Base-by-base conservation (phyloP, 2,113 vertebrate genomes). In the Cranoglanis bouderius region DNA sequence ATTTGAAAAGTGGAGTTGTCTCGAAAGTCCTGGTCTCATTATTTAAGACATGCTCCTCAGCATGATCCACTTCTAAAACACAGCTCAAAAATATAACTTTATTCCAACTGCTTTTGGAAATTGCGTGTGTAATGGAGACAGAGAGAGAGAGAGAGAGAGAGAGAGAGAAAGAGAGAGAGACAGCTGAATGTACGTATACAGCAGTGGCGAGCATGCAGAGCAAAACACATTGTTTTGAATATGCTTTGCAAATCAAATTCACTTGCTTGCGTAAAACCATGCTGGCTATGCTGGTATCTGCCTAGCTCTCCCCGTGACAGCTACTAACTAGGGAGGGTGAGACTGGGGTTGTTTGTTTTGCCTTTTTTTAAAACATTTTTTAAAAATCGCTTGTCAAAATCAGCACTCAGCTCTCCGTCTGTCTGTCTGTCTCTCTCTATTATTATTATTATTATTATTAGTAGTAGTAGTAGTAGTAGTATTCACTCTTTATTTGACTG, bases 161-260 rank as follows among this genome's bases (percentile, higher is more conserved):
- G 74, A 78, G 35, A 78, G 29, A 53, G 78, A 55, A n/a, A 78
- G 75, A 78, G 12, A 14, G 74, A 78, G 35, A 78, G 29, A 53
- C 49, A 55, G 2, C 2, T 14, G 16, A 53, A 19, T 18, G 14
- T 8, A 51, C 7, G 4, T 53, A 8, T 53, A 55, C 49, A 55
- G 49, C n/a, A 81, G 49, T n/a, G 29, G 46, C 51, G 14, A 80
- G 26, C 75, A 6, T 49, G 26, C 1, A n/a, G 78, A 10, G 16
- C 26, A 51, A 75, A 49, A 16, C 49, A 19, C 77, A 9, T n/a
- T 51, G 46, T 19, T 81, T 35, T 81, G 78, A 53, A 81, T 51
- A 81, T 32, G n/a, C 49, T 53, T 81, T 55, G 13, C 78, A 78
- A 78, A 49, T 78, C 75, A 78, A 78, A 78, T n/a, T 51, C 13